Evolutionary conservation across 2,797 vertebrate species (phyloP).

Genomic region (Mus spretus): DNA sequence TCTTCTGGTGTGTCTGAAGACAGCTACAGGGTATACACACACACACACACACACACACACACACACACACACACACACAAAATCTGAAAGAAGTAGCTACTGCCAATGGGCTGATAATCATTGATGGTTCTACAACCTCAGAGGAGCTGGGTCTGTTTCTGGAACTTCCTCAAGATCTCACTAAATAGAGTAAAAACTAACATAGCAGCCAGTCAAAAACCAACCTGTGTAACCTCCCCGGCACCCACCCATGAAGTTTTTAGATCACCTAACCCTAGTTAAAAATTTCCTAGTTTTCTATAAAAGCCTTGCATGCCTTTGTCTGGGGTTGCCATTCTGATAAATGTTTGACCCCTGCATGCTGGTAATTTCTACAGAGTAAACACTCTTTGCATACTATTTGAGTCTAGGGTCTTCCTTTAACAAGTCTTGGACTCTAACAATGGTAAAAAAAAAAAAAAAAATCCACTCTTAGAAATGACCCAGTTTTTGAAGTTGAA

Average conservation of each 20-base stretch:
- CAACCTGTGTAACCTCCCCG: not conserved
- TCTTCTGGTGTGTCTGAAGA: too few species aligned
- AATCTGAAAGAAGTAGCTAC: not conserved
- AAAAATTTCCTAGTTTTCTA: not conserved
- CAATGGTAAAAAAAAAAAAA: not conserved
- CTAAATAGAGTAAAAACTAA: not conserved
- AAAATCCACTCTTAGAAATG: constrained; percentile 18
- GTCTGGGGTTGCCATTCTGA: not conserved
- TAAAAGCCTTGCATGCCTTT: not conserved
- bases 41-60: too few species aligned
- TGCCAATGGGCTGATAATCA: not conserved
- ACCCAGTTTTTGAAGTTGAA: constrained; percentile 2
- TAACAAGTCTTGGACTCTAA: not conserved
- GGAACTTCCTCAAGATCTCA: not conserved
- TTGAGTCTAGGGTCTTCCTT: not conserved
- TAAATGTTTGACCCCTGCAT: not conserved
- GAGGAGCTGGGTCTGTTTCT: not conserved
- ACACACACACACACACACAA: too few species aligned
- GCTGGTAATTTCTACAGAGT: not conserved
- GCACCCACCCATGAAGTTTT: not conserved
- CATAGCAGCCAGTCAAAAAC: not conserved
- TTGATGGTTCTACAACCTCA: not conserved
- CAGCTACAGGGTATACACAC: too few species aligned
- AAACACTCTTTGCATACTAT: not conserved
- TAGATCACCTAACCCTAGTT: not conserved